These are phyloP conservation scores for Drosophila sproati DNA, from an alignment of 1,140 invertebrate genomes.

Conservation along the genomic window DNA sequence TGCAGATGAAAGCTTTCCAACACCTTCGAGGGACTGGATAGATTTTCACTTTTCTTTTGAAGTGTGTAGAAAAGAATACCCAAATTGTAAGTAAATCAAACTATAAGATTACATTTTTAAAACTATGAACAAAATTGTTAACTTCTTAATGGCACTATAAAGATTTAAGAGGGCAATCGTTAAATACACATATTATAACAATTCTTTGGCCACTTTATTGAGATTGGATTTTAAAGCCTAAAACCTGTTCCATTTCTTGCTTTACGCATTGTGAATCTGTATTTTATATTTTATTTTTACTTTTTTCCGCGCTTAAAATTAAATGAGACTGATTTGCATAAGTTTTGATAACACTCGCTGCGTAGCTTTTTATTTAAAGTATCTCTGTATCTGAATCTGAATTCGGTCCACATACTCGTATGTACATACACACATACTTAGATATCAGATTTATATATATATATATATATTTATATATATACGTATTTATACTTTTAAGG, in stretches of 20 bases:
- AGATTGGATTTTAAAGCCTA: conserved; percentile 26
- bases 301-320: conserved; percentile 60
- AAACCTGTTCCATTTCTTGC: conserved; percentile 55
- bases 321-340: conserved; percentile 71
- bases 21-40: not conserved
- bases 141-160: not conserved
- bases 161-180: not conserved
- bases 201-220: conserved; percentile 16
- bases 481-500: conserved; percentile 8
- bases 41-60: conserved; percentile 38
- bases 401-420: conserved; percentile 5
- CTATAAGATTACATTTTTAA: not conserved
- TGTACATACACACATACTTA: not conserved
- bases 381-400: conserved; percentile 33
- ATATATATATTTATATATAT: not conserved
- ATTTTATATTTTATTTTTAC: conserved; percentile 49
- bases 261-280: conserved; percentile 43
- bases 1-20: not conserved
- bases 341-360: conserved; percentile 67
- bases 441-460: not conserved
- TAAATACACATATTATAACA: conserved; percentile 9
- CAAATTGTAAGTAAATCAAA: not conserved
- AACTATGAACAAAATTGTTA: not conserved
- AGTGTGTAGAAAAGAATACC: not conserved
- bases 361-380: conserved; percentile 29